Percentiles rank a stretch among this genome's conserved stretches.
Evolutionary conservation across 1,140 invertebrate species (phyloP).

Genomic region (Nomia melanderi): DNA sequence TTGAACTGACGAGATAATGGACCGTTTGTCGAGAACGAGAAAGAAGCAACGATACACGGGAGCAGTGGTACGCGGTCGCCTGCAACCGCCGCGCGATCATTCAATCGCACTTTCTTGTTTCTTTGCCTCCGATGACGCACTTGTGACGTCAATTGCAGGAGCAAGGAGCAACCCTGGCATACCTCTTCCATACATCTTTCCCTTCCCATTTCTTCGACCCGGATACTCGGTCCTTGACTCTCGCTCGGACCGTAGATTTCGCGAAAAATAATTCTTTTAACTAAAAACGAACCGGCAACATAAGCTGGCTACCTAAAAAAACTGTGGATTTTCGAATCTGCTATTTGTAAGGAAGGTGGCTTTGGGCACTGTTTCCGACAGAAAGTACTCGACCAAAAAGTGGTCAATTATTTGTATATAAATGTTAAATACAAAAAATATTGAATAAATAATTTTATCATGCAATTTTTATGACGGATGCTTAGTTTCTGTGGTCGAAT

Average conservation of each 20-base stretch:
- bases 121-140: slow-evolving; percentile 77
- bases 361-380: too few species aligned
- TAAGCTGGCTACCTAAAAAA: background rate
- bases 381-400: too few species aligned
- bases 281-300: too few species aligned
- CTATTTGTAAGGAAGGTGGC: too few species aligned
- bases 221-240: slow-evolving; percentile 35
- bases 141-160: slow-evolving; percentile 77
- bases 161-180: slow-evolving; percentile 72
- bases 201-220: slow-evolving; percentile 51
- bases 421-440: too few species aligned
- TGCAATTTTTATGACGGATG: too few species aligned
- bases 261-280: background rate
- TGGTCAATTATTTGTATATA: too few species aligned
- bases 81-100: slow-evolving; percentile 69
- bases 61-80: slow-evolving; percentile 45
- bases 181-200: slow-evolving; percentile 64
- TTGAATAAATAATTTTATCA: too few species aligned
- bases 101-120: slow-evolving; percentile 80
- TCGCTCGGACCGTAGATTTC: background rate
- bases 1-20: slow-evolving; percentile 78
- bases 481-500: too few species aligned
- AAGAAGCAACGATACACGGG: slow-evolving; percentile 69
- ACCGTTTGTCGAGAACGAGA: slow-evolving; percentile 72
- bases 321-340: background rate